Evolutionary conservation across 2,888 invertebrate species (phyloP), one percentile per base, ranked within the genome.

Genomic region (Tiliacea aurago): DNA sequence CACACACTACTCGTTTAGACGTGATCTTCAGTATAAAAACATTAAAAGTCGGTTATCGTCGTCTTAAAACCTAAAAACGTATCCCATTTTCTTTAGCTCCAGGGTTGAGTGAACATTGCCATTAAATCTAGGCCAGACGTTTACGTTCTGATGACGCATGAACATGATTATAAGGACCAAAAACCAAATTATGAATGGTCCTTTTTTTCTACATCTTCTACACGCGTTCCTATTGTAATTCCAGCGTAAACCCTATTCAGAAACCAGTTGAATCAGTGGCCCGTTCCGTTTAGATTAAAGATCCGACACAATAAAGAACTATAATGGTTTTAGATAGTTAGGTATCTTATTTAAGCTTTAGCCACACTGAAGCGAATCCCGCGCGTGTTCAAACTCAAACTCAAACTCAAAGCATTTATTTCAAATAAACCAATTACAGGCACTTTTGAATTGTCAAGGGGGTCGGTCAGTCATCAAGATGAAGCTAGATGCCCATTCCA

Each of bases 251-350:
- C 83, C 84, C 80, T 79, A 64, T 59, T 51, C 45, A 33, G 58
- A 77, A 71, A 58, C 37, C 65, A 80, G 43, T 73, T 72, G 79
- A 87, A 86, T 87, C 86, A 81, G 75, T 76, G 67, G 63, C 33
- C 58, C 69, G 69, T 78, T 78, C 18, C 65, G 37, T 74, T 76
- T 64, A 75, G 37, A 79, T 78, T 78, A n/a, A n/a, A n/a, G 76
- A 28, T 58, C 43, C 61, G 55, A 55, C 13, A 37, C 43, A 37
- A 37, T 65, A 61, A 65, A 55, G 6, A 49, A 43, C 10, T 62
- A n/a, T 13, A 49, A 47, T 13, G 23, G 15, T 15, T 55, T n/a
- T 23, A 74, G 28, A 41, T 63, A 28, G 28, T 4, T 45, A 51
- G 53, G 53, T 28, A 59, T 59, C n/a, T 20, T n/a, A n/a, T 33